Evolutionary conservation across 23 tunicate genomes (phyloP), one percentile per base, ranked within the genome.

Genomic region (Phallusia fumigata): DNA sequence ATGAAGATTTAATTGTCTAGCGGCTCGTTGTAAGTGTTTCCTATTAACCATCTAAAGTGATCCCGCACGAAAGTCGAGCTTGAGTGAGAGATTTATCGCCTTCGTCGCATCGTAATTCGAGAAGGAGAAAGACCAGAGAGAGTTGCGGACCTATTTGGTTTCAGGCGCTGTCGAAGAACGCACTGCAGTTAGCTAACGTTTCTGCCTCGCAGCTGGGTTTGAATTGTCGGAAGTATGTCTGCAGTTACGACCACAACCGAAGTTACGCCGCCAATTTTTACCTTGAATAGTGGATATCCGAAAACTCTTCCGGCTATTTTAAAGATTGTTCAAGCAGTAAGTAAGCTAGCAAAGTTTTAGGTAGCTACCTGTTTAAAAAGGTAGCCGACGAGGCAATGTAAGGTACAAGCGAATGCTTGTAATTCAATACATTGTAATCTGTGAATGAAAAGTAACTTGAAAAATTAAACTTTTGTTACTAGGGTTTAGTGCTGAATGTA

Each of bases 311-410:
- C 81, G 28, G 87, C 87, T 5, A 33, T 84, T 19, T 34, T 84
- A 32, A 84, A 84, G 32, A 58, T 84, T 31, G 81, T 84, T 12
- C 87, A 84, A 76, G 87, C 81, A 52, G 87, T 84, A 65, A 76
- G 87, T 74, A 0, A 3, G 69, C 13, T 5, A 40, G 10, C 5
- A 10, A 3, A 40, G 10, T 3, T 3, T 40, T 40, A 40, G 5
- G 5, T 40, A 40, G 47, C 10, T 40, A 3, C 5, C 47, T 40
- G 47, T 40, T 5, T 40, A 10, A 10, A 40, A 40, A 40, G 10
- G 47, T 40, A 10, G 47, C 47, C 10, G 47, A 3, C 5, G 47
- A 10, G 10, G 5, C 47, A 40, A 40, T 3, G 10, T 3, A 10
- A 10, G 47, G 8, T 40, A 5, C 47, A 40, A 40, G 47, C 10